Conservation (phyloP, 2,797 vertebrate species). For the Semaprochilodus insignis region DNA sequence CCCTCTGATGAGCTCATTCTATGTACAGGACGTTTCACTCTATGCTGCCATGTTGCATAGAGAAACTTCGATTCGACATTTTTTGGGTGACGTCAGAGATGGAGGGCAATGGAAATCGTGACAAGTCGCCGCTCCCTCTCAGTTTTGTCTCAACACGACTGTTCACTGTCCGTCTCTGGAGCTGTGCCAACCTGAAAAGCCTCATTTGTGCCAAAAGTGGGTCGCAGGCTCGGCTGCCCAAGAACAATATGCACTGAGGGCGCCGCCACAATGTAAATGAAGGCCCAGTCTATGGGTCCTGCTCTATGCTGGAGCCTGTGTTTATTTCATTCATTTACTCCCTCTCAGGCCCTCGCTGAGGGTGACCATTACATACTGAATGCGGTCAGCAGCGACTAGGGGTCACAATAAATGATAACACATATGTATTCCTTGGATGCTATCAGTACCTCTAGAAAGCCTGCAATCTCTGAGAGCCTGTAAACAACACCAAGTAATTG, state of each 20-base stretch:
- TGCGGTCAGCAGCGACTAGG: slow-evolving; percentile 30
- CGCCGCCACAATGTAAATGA: slow-evolving; percentile 75
- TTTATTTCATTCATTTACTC: slow-evolving; percentile 73
- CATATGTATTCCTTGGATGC: too few relatives aligned
- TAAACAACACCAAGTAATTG: not conserved
- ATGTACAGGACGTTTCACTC: slow-evolving; percentile 28
- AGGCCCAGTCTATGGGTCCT: slow-evolving; percentile 73
- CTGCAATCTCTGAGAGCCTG: not conserved
- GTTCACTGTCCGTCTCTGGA: slow-evolving; percentile 70
- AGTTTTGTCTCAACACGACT: slow-evolving; percentile 56
- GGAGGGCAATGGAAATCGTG: slow-evolving; percentile 22
- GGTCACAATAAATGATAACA: not conserved
- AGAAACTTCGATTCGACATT: not conserved
- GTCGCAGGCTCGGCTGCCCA: slow-evolving; percentile 79
- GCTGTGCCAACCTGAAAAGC: slow-evolving; percentile 73
- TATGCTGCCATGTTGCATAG: not conserved
- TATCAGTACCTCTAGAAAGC: too few relatives aligned
- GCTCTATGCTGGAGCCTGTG: slow-evolving; percentile 69
- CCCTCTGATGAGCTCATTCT: not conserved
- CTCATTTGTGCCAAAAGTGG: slow-evolving; percentile 78
- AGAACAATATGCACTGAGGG: slow-evolving; percentile 76
- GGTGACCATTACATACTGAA: slow-evolving; percentile 60
- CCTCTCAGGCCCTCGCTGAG: slow-evolving; percentile 61
- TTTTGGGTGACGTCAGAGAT: slow-evolving; percentile 1
- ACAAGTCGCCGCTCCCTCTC: slow-evolving; percentile 49